These are phyloP conservation scores for Peucedramus taeniatus DNA, from an alignment of 2,113 vertebrate species.

Conservation along the genomic window DNA sequence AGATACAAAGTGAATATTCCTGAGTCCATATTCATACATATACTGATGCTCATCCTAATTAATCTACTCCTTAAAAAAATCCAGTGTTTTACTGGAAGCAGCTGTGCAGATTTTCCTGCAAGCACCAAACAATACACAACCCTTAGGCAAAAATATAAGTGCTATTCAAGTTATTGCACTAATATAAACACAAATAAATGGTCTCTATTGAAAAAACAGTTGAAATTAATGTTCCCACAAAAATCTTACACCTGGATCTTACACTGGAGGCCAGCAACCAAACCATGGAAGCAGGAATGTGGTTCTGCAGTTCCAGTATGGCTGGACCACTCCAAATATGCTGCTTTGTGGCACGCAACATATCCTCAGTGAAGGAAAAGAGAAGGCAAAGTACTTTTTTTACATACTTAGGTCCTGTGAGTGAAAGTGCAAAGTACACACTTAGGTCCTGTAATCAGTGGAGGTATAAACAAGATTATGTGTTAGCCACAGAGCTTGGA, in stretches of 20 bases:
- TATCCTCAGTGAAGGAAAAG: not conserved
- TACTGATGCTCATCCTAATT: not conserved
- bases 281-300: not conserved
- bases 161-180: not conserved
- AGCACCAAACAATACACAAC: not conserved
- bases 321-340: not conserved
- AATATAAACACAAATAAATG: not conserved
- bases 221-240: not conserved
- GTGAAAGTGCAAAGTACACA: not conserved
- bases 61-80: fast-evolving
- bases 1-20: not conserved
- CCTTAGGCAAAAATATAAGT: not conserved
- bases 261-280: not conserved
- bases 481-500: not conserved
- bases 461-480: not conserved
- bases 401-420: not conserved
- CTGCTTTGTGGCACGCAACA: not conserved
- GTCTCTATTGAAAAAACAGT: not conserved
- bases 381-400: not conserved
- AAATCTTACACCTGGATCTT: not conserved
- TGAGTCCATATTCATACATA: not conserved
- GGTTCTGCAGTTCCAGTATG: not conserved
- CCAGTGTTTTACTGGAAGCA: not conserved
- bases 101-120: not conserved
- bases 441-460: not conserved